Conservation (phyloP, 2,888 invertebrate species). For the Pyrocoelia pectoralis region DNA sequence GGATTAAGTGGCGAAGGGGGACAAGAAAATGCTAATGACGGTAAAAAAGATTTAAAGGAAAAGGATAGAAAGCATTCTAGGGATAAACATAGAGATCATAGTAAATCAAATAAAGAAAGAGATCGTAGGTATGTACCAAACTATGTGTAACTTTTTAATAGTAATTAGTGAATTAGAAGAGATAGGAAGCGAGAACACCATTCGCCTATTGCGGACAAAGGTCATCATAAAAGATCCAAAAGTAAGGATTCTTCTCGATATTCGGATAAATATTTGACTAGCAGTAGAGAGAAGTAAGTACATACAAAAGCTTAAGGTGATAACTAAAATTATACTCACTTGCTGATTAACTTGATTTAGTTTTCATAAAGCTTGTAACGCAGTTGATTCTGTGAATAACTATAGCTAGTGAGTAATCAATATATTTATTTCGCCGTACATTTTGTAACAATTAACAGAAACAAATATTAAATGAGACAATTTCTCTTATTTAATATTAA, state of each 20-base stretch:
- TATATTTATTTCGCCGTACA: too few species aligned
- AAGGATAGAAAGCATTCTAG: conserved; percentile 48
- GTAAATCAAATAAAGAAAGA: conserved; percentile 36
- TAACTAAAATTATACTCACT: too few species aligned
- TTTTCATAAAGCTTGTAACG: too few species aligned
- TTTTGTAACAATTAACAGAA: too few species aligned
- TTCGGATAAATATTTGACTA: conserved; percentile 48
- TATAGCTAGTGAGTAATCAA: too few species aligned
- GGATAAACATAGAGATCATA: conserved; percentile 31
- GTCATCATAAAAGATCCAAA: conserved; percentile 43
- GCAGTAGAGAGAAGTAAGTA: conserved; percentile 49
- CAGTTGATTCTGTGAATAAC: too few species aligned
- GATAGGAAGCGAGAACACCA: conserved; percentile 36
- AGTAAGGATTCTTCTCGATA: conserved; percentile 49
- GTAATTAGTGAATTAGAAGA: neutral
- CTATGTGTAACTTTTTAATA: too few species aligned
- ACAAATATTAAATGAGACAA: too few species aligned
- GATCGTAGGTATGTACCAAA: conserved; percentile 22
- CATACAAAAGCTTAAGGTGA: too few species aligned
- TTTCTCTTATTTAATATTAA: neutral
- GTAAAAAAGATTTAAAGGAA: conserved; percentile 41
- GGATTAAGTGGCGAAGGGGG: conserved; percentile 53
- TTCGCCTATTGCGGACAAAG: conserved; percentile 43
- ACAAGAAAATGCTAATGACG: conserved; percentile 43
- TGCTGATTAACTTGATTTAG: too few species aligned